Evolutionary conservation across 2,888 invertebrate genomes (phyloP).

Genomic region (Cephalotes varians): DNA sequence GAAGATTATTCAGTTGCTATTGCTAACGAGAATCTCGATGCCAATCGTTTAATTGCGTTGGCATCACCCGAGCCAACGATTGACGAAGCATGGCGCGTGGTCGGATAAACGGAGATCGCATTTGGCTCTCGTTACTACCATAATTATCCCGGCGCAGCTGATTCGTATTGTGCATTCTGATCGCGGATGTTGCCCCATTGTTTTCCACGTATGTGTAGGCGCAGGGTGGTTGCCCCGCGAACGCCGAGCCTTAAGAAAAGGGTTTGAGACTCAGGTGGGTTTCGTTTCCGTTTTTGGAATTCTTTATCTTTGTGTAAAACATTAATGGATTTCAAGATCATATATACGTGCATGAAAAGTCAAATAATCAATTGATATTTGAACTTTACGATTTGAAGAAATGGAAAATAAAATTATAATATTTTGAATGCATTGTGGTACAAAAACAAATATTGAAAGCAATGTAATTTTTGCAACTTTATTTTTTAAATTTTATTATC

Average conservation of each 20-base stretch:
- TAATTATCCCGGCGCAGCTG: slow-evolving; percentile 55
- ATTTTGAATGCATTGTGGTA: neutral
- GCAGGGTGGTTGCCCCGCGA: slow-evolving; percentile 11
- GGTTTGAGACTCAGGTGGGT: slow-evolving; percentile 50
- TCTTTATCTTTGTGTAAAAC: neutral
- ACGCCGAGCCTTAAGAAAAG: slow-evolving; percentile 24
- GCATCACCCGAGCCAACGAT: slow-evolving; percentile 7
- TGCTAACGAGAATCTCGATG: slow-evolving; percentile 14
- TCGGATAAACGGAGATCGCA: slow-evolving; percentile 60
- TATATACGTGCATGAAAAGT: neutral
- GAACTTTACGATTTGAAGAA: neutral
- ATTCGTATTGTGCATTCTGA: slow-evolving; percentile 57
- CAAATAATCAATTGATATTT: neutral
- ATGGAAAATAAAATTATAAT: neutral
- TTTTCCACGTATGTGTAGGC: slow-evolving; percentile 58
- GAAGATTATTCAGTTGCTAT: slow-evolving; percentile 16
- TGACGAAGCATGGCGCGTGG: slow-evolving; percentile 54
- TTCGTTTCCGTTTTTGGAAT: slow-evolving; percentile 15
- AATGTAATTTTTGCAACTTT: neutral
- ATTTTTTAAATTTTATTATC: no score
- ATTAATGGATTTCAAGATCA: neutral
- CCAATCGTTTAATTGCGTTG: slow-evolving; percentile 32
- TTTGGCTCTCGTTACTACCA: slow-evolving; percentile 64
- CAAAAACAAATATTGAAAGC: neutral
- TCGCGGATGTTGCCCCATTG: slow-evolving; percentile 63